Base-by-base conservation (phyloP, 2,797 vertebrate genomes). In the Propithecus deckenii region DNA sequence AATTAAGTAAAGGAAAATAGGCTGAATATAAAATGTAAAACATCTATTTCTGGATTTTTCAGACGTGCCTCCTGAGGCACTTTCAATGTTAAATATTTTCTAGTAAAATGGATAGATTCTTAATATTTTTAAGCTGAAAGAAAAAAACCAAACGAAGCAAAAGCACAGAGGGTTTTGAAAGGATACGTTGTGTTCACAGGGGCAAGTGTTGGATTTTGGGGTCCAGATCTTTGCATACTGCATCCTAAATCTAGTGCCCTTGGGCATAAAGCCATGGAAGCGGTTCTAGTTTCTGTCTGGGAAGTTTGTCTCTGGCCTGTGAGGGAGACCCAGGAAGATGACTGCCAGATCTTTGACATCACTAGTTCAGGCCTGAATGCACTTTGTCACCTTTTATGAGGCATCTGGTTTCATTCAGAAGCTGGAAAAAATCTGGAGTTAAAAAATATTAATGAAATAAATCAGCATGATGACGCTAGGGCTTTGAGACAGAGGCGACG, bases 61-160 rank as follows among this genome's bases (percentile, higher is more conserved):
- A 96, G 91, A 97, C 43, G 23, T 93, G 83, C 52, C 84, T 96
- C 90, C 95, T 80, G 90, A 97, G 92, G 75, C 97, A 63, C 65
- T 89, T 81, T 91, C 91, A 96, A 8, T 61, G 86, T 97, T 97
- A 96, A 97, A 96, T 96, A 97, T 96, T 97, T 97, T 94, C 81
- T 76, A 95, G 78, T 95, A 92, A 92, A 83, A 92, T 93, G 72
- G 41, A 11, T 91, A 84, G 52, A 32, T 85, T 95, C 69, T 96
- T 78, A 96, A 96, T 76, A 83, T 96, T 94, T 97, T 92, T 48
- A 50, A 30, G 50, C 43, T 52, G 59, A 59, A 65, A 71, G 81
- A 35, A 67, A 46, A 46, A 80, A 69, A 74, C 0, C 1, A 32
- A 94, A 95, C 76, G 69, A 65, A 91, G 38, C 2, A 75, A 91